Evolutionary conservation across 2,888 invertebrate genomes (phyloP).

Genomic region (Branchellion lobata): DNA sequence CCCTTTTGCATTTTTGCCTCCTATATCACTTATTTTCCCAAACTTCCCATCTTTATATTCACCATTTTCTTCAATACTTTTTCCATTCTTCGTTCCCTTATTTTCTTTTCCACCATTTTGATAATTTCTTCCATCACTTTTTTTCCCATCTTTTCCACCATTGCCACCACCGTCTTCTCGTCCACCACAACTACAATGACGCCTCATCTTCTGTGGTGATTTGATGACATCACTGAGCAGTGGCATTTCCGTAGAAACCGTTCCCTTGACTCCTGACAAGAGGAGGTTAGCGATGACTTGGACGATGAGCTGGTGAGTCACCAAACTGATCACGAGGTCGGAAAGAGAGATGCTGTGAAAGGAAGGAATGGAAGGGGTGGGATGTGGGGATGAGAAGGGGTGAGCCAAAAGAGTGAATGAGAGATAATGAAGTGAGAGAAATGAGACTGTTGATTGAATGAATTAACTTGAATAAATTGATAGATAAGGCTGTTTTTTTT

Average conservation of each 20-base stretch:
- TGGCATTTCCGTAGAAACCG: conserved; percentile 47
- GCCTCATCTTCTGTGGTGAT: conserved; percentile 59
- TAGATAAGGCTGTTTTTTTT: no score
- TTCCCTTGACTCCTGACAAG: conserved; percentile 70
- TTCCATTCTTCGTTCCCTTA: no score
- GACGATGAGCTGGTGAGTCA: conserved; percentile 87
- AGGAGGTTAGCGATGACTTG: conserved; percentile 85
- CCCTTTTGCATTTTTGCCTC: no score
- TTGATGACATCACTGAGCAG: conserved; percentile 43
- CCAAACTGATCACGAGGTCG: conserved; percentile 80
- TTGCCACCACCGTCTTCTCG: background rate
- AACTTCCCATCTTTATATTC: no score
- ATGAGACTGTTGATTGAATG: no score
- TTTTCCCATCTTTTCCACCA: background rate
- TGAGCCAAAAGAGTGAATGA: background rate
- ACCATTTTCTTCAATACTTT: no score
- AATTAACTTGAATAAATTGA: no score
- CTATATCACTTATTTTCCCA: no score
- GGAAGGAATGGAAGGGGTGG: background rate
- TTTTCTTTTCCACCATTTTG: no score
- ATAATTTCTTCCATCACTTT: no score
- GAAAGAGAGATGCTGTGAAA: conserved; percentile 76
- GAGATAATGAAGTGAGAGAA: background rate
- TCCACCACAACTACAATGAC: conserved; percentile 16
- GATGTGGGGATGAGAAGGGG: background rate